A percentile compares a stretch with the other conserved stretches of the same genome.
Conservation (phyloP, 2,113 vertebrate genomes). For the Leptocoma aspasia region DNA sequence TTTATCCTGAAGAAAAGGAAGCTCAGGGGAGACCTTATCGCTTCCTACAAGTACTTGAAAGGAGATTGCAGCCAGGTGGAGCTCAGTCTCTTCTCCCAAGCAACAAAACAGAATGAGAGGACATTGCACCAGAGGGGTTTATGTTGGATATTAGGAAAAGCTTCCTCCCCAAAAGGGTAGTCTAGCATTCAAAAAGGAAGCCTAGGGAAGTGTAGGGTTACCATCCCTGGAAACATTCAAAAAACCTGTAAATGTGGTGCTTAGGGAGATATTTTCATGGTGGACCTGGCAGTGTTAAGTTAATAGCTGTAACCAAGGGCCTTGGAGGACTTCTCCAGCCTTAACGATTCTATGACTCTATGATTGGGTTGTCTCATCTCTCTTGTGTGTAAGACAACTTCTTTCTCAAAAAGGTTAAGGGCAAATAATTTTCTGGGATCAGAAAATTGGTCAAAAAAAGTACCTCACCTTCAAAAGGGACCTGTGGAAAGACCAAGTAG, state of each 20-base stretch:
- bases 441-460: fast-evolving
- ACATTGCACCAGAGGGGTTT: not conserved
- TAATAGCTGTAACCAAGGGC: not conserved
- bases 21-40: not conserved
- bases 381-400: not conserved
- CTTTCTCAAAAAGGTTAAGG: not conserved
- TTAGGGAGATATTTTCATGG: not conserved
- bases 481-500: not conserved
- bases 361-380: not conserved
- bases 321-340: not conserved
- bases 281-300: not conserved
- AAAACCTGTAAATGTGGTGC: not conserved
- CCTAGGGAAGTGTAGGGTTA: not conserved
- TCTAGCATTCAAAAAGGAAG: not conserved
- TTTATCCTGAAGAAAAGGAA: not conserved
- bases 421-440: not conserved
- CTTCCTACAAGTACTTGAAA: not conserved
- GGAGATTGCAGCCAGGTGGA: not conserved
- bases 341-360: not conserved
- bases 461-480: fast-evolving
- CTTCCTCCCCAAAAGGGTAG: not conserved
- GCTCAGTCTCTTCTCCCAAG: not conserved
- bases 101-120: not conserved
- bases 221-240: not conserved
- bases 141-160: not conserved